Percentiles rank a stretch among this genome's conserved stretches.
phyloP scores from a whole-genome alignment of 2,888 invertebrate genomes.

The Monochamus alternatus region DNA sequence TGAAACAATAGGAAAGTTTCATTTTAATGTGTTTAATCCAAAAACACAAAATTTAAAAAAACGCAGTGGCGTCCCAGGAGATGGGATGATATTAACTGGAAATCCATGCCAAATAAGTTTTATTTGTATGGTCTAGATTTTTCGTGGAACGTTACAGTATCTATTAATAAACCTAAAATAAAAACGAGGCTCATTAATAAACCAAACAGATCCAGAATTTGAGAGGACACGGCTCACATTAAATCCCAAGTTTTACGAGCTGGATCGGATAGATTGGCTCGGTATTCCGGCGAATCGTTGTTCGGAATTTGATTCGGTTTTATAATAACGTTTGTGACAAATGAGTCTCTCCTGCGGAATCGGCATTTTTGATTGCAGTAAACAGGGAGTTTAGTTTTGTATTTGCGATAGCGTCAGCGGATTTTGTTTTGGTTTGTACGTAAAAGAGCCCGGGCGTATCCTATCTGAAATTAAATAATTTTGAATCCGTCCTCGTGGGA shows the following conservation, averaged over 20 bases:
- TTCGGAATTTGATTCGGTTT: conserved; percentile 39
- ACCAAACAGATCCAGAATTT: conserved; percentile 13
- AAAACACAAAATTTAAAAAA: too few relatives aligned
- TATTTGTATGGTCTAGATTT: not conserved
- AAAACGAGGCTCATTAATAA: conserved; percentile 7
- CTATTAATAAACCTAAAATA: not conserved
- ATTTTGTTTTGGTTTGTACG: conserved; percentile 17
- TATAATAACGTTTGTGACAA: conserved; percentile 43
- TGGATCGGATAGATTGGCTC: conserved; percentile 38
- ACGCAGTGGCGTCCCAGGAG: too few relatives aligned
- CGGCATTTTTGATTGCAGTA: conserved; percentile 45
- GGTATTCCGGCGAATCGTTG: conserved; percentile 30
- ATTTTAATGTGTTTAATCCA: too few relatives aligned
- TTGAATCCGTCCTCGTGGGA: not conserved
- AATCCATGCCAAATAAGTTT: too few relatives aligned
- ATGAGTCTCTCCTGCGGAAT: conserved; percentile 38
- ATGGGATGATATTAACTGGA: too few relatives aligned
- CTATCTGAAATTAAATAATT: conserved; percentile 27
- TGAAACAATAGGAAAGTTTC: too few relatives aligned
- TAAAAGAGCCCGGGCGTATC: not conserved
- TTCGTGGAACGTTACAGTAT: not conserved
- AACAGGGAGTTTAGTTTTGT: conserved; percentile 29
- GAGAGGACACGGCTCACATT: conserved; percentile 10
- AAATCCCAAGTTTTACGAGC: conserved; percentile 36
- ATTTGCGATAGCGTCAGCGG: conserved; percentile 28